These are phyloP conservation scores for Spizaetus ornatus DNA, from an alignment of 2,113 vertebrate species.

Conservation along the genomic window DNA sequence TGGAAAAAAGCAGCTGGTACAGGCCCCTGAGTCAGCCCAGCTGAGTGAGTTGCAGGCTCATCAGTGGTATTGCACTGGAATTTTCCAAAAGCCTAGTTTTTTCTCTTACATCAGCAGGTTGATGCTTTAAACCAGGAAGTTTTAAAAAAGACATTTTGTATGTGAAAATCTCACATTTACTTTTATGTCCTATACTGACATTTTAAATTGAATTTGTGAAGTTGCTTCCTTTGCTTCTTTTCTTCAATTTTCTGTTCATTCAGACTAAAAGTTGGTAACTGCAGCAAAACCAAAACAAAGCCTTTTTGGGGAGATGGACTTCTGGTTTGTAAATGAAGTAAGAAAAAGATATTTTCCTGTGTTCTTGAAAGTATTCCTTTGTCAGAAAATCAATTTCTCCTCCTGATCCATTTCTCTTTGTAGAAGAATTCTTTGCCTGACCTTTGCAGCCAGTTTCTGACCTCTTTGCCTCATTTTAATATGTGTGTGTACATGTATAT, in stretches of 20 bases:
- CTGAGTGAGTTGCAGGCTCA: background rate
- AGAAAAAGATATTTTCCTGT: background rate
- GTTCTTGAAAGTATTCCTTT: background rate
- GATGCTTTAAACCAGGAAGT: background rate
- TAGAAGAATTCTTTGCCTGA: background rate
- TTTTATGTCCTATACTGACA: background rate
- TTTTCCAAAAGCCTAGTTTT: background rate
- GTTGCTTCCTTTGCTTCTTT: background rate
- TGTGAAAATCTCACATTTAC: background rate
- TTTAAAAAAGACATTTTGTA: background rate
- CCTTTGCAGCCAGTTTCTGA: slow-evolving; percentile 15
- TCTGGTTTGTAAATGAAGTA: slow-evolving; percentile 3
- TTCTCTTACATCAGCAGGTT: background rate
- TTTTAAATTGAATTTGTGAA: background rate
- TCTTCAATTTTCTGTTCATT: background rate
- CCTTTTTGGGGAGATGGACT: background rate
- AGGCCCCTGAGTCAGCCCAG: background rate
- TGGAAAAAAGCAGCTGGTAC: background rate
- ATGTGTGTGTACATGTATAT: slow-evolving; percentile 46
- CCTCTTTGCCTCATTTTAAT: slow-evolving; percentile 6
- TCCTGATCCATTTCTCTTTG: background rate
- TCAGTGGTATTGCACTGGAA: background rate
- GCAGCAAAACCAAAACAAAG: background rate
- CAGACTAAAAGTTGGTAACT: background rate
- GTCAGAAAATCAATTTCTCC: slow-evolving; percentile 27